phyloP scores from a whole-genome alignment of 2,797 vertebrate species.

The Macropus fuliginosus region DNA sequence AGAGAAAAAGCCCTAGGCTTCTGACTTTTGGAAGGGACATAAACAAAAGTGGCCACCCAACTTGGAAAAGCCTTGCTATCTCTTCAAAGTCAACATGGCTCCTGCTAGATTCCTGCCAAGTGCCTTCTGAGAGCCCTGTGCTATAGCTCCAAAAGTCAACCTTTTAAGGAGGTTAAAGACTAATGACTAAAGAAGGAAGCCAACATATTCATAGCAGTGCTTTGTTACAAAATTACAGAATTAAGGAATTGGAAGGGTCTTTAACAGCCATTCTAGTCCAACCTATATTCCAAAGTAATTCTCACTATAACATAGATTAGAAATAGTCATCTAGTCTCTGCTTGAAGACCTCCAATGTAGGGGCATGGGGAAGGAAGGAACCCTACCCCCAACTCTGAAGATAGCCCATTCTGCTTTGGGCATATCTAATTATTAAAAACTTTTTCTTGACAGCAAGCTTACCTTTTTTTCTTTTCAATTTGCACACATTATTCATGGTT shows the following conservation, averaged over 20 bases:
- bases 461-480: not conserved
- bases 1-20: not conserved
- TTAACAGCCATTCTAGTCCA: not conserved
- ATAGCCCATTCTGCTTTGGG: not conserved
- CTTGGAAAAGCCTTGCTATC: not conserved
- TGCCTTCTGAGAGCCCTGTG: not conserved
- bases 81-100: not conserved
- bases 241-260: not conserved
- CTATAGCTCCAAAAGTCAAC: not conserved
- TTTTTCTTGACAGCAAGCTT: not conserved
- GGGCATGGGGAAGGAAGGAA: not conserved
- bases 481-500: not conserved
- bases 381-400: not conserved
- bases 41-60: not conserved
- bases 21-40: not conserved
- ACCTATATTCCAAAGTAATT: not conserved
- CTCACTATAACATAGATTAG: not conserved
- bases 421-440: not conserved
- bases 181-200: not conserved
- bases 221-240: not conserved
- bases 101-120: not conserved
- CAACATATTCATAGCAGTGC: not conserved
- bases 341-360: not conserved
- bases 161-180: not conserved
- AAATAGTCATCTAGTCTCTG: not conserved